Conservation (phyloP, 2,888 invertebrate species). For the Bombyx huttoni region DNA sequence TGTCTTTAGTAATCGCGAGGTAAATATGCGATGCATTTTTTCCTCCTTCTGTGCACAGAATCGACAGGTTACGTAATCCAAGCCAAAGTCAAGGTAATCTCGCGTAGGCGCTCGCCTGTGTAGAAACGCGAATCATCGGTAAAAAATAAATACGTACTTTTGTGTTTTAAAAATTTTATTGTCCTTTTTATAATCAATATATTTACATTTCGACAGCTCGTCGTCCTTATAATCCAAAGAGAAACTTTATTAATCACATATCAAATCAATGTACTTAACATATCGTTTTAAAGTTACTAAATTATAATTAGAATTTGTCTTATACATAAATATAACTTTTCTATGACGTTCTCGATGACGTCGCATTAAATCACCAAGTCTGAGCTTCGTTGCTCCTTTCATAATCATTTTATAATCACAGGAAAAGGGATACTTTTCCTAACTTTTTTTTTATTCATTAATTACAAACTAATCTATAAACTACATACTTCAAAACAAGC, state of each 20-base stretch:
- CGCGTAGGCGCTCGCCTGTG: not conserved
- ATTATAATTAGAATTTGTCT: constrained; percentile 21
- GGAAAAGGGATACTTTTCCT: constrained; percentile 22
- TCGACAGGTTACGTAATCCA: no score
- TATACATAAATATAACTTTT: not conserved
- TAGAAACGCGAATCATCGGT: not conserved
- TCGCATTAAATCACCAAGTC: not conserved
- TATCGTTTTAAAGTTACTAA: constrained; percentile 11
- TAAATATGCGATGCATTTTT: no score
- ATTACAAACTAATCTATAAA: constrained; percentile 35
- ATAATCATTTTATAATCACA: constrained; percentile 13
- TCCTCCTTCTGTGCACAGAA: no score
- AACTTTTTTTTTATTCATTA: constrained; percentile 30
- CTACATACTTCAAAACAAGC: constrained; percentile 55
- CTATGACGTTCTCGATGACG: constrained; percentile 29
- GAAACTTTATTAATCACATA: constrained; percentile 55
- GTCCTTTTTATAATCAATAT: constrained; percentile 30
- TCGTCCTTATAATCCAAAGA: constrained; percentile 44
- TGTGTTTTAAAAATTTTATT: constrained; percentile 31
- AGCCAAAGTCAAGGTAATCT: no score
- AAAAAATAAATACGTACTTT: not conserved
- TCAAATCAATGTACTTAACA: constrained; percentile 42
- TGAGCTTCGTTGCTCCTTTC: not conserved
- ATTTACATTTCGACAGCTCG: constrained; percentile 52
- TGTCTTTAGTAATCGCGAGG: no score